Conservation (phyloP, 2,888 invertebrate species). For the Neocrepidodera transversa region DNA sequence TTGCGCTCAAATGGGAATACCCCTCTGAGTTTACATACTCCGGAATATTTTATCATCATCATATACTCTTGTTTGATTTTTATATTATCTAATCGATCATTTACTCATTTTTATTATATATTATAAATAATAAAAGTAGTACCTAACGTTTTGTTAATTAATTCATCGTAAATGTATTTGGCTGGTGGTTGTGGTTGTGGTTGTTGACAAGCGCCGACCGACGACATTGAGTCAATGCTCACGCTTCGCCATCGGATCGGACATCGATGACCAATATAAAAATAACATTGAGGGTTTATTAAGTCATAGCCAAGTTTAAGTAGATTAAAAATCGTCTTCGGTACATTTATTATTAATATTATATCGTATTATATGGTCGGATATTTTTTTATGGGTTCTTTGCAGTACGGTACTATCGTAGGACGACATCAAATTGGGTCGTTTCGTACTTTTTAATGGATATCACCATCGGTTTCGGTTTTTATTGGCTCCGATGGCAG, state of each 20-base stretch:
- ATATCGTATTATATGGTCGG: constrained; percentile 49
- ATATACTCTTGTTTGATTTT: no score
- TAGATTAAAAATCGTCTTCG: constrained; percentile 39
- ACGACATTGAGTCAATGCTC: constrained; percentile 43
- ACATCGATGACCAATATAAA: constrained; percentile 51
- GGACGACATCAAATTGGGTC: constrained; percentile 34
- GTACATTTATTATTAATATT: constrained; percentile 32
- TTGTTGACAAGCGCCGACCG: constrained; percentile 49
- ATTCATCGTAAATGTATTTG: no score
- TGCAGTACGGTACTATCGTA: constrained; percentile 41
- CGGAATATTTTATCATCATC: no score
- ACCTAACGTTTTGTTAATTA: no score
- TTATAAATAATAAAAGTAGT: no score
- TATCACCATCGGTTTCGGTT: constrained; percentile 39
- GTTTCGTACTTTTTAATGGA: constrained; percentile 35
- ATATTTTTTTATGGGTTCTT: constrained; percentile 31
- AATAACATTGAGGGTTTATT: constrained; percentile 52
- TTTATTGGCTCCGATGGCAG: constrained; percentile 41
- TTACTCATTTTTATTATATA: no score
- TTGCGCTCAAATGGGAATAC: no score
- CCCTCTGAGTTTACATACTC: no score
- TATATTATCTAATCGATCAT: no score
- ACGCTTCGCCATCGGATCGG: constrained; percentile 45
- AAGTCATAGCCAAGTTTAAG: constrained; percentile 51
- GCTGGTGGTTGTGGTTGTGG: no score